phyloP scores from a whole-genome alignment of 2,113 vertebrate genomes.

The Phoenicopterus ruber region DNA sequence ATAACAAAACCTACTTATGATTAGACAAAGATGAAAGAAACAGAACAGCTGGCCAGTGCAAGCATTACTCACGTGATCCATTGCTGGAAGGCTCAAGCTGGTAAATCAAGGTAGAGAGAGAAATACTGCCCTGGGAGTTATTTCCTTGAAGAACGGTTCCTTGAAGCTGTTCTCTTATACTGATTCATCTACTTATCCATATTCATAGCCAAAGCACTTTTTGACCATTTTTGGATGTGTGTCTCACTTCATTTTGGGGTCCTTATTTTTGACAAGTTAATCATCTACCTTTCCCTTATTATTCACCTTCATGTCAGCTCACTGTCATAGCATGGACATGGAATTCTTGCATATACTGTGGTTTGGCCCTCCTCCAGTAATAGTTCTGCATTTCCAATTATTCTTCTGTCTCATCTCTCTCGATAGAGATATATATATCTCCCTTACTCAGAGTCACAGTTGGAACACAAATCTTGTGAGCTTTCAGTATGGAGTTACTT shows the following conservation, averaged over 20 bases:
- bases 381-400: background rate
- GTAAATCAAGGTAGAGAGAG: background rate
- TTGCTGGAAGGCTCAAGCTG: background rate
- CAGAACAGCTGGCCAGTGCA: background rate
- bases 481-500: background rate
- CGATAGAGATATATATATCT: background rate
- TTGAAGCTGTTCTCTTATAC: background rate
- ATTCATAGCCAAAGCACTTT: constrained; percentile 17
- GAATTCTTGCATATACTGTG: constrained; percentile 23
- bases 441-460: constrained; percentile 24
- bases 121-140: background rate
- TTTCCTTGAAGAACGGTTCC: background rate
- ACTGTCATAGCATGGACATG: background rate
- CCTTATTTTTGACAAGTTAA: constrained; percentile 21
- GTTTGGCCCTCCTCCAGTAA: constrained; percentile 17
- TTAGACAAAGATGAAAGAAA: background rate
- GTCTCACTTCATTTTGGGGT: background rate
- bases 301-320: constrained; percentile 9
- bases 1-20: background rate
- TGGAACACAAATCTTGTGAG: constrained; percentile 30
- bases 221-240: constrained; percentile 47
- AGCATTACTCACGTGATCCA: constrained; percentile 53
- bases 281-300: constrained; percentile 15
- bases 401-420: background rate
- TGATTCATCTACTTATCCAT: background rate